phyloP scores from a whole-genome alignment of 2,797 vertebrate genomes.

The Hapalemur alaotrensis region DNA sequence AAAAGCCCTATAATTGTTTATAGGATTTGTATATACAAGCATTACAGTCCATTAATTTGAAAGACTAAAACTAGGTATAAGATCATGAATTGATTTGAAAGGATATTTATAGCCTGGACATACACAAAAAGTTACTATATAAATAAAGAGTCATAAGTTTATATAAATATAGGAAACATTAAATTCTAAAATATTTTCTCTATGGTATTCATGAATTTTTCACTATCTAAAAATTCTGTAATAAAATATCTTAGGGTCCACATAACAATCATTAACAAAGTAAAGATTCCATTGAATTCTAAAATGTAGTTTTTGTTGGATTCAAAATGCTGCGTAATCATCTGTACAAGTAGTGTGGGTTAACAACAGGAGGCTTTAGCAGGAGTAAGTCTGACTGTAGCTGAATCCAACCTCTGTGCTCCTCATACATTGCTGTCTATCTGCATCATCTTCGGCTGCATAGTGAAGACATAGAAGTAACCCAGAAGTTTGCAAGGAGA shows the following conservation, averaged over 20 bases:
- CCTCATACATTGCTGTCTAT: slow-evolving; percentile 94
- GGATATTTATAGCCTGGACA: slow-evolving; percentile 81
- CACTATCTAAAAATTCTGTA: slow-evolving; percentile 91
- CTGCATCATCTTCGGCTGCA: slow-evolving; percentile 96
- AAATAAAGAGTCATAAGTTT: slow-evolving; percentile 89
- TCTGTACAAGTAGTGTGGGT: slow-evolving; percentile 98
- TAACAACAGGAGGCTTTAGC: slow-evolving; percentile 91
- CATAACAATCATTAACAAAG: slow-evolving; percentile 85
- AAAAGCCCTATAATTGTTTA: slow-evolving; percentile 84
- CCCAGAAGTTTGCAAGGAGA: slow-evolving; percentile 95
- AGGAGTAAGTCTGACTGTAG: slow-evolving; percentile 99
- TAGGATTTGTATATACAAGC: slow-evolving; percentile 90
- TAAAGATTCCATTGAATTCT: slow-evolving; percentile 80
- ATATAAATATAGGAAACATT: slow-evolving; percentile 96
- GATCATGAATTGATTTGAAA: slow-evolving; percentile 76
- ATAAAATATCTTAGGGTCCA: slow-evolving; percentile 90
- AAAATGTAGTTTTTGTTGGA: slow-evolving; percentile 81
- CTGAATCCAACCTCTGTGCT: slow-evolving; percentile 96
- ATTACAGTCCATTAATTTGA: slow-evolving; percentile 91
- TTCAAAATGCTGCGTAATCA: slow-evolving; percentile 85
- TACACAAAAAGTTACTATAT: slow-evolving; percentile 83
- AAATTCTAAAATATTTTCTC: slow-evolving; percentile 92
- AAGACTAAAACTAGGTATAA: slow-evolving; percentile 81
- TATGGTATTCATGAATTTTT: slow-evolving; percentile 88
- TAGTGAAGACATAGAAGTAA: slow-evolving; percentile 93